phyloP scores from a whole-genome alignment of 2,888 invertebrate genomes.

The Drosophila infuscata region DNA sequence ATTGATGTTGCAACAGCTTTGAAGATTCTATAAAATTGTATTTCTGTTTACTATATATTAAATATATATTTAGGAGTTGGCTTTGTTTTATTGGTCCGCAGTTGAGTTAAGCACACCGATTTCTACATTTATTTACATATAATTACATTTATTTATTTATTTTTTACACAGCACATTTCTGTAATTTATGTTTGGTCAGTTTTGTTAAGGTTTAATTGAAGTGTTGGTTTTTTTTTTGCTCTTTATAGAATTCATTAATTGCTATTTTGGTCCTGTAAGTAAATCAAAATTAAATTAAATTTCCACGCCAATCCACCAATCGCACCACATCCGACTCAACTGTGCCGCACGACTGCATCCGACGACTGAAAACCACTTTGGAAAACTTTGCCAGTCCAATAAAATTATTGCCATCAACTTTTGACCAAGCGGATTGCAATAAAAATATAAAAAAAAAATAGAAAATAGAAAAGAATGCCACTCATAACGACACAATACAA shows the following conservation, averaged over 20 bases:
- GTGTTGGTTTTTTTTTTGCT: constrained; percentile 41
- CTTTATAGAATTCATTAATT: constrained; percentile 46
- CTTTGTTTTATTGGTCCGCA: constrained; percentile 55
- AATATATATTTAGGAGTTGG: constrained; percentile 16
- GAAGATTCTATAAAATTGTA: constrained; percentile 21
- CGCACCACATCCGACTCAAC: constrained; percentile 43
- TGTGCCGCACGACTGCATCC: constrained; percentile 43
- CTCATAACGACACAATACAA: constrained; percentile 22
- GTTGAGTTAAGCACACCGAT: constrained; percentile 56
- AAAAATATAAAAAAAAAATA: constrained; percentile 1
- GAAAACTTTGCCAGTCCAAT: constrained; percentile 40
- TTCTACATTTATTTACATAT: constrained; percentile 47
- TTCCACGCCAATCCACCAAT: not conserved
- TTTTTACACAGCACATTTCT: constrained; percentile 50
- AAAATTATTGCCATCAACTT: constrained; percentile 63
- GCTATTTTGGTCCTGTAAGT: constrained; percentile 58
- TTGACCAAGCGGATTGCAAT: constrained; percentile 32
- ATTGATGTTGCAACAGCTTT: constrained; percentile 53
- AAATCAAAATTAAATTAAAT: constrained; percentile 28
- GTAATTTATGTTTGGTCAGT: constrained; percentile 52
- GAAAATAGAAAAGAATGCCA: constrained; percentile 1
- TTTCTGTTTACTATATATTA: constrained; percentile 1
- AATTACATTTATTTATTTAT: constrained; percentile 17
- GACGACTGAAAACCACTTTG: constrained; percentile 22
- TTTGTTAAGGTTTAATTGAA: constrained; percentile 22